phyloP scores from a whole-genome alignment of 2,113 vertebrate genomes.

The Hemicordylus capensis region DNA sequence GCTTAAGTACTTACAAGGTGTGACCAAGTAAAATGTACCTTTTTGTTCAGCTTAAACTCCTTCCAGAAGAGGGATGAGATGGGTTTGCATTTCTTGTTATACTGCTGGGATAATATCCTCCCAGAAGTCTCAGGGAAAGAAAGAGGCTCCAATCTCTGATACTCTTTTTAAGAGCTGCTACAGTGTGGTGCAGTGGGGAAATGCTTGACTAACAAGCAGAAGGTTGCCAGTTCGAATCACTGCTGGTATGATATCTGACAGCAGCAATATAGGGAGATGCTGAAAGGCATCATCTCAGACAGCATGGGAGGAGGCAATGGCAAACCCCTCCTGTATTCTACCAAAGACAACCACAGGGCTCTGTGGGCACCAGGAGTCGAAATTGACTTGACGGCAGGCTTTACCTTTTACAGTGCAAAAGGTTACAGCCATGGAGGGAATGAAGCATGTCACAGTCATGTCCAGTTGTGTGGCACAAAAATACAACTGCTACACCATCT shows the following conservation, averaged over 20 bases:
- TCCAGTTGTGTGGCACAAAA: background rate
- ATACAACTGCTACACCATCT: background rate
- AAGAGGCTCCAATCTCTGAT: constrained; percentile 36
- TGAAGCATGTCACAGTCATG: background rate
- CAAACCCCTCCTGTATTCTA: too few species aligned
- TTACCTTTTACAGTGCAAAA: too few species aligned
- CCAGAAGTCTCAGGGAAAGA: constrained; percentile 57
- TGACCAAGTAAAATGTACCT: constrained; percentile 72
- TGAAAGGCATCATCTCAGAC: too few species aligned
- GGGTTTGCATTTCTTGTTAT: constrained; percentile 61
- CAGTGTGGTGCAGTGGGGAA: too few species aligned
- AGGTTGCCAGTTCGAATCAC: too few species aligned
- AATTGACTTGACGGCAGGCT: too few species aligned
- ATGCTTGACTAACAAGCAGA: too few species aligned
- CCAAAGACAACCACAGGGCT: too few species aligned
- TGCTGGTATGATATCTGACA: too few species aligned
- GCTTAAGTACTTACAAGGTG: constrained; percentile 68
- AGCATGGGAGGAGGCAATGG: too few species aligned
- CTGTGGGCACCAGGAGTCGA: too few species aligned
- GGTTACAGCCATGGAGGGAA: background rate
- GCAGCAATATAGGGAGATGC: too few species aligned
- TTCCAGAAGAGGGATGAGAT: constrained; percentile 48
- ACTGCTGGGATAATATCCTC: constrained; percentile 58
- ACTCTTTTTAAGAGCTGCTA: constrained; percentile 3
- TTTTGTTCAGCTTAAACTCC: constrained; percentile 67